Base-by-base conservation (phyloP, 2,797 vertebrate species). In the Pseudocheirus occidentalis region DNA sequence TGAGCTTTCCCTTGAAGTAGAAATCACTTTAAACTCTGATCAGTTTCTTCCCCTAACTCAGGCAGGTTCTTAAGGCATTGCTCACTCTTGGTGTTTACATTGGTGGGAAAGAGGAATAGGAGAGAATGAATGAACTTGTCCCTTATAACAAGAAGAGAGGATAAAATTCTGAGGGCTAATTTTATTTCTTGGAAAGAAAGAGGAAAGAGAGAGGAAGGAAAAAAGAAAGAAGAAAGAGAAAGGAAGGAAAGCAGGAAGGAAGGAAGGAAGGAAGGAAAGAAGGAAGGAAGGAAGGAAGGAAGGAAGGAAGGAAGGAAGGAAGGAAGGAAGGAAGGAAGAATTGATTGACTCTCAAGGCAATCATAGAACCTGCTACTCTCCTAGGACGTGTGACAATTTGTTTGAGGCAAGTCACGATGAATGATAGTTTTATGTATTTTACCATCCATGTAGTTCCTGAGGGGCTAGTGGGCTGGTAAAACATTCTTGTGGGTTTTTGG, bases 361-460 rank as follows among this genome's bases (percentile, higher is more conserved):
- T 94, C 91, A 91, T 90, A 73, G 34, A 91, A 94, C 95, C 31
- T 53, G 40, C 13, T 1, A 54, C 46, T 97, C n/a, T 94, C 89
- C 89, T 87, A 50, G 11, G n/a, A 95, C 46, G 73, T 89, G 91
- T 94, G 90, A 52, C 89, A 93, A 66, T 95, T 93, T 95, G 94
- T 95, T 97, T 50, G 91, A 93, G 92, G 59, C 94, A 95, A 96
- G 94, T 92, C 93, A 96, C 4, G 81, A 94, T 94, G 92, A 96
- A 90, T 66, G 54, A 93, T 92, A 87, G 46, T 50, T 90, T 95
- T 81, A 55, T 93, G 94, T 94, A 53, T 94, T 93, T 95, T 96
- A 62, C 31, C 89, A 53, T 90, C 56, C 31, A 10, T 91, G 0
- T 87, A 9, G 53, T 56, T 93, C 54, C 92, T 0, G 50, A 96